Conservation (phyloP, 2,797 vertebrate genomes). For the Babyrousa celebensis region DNA sequence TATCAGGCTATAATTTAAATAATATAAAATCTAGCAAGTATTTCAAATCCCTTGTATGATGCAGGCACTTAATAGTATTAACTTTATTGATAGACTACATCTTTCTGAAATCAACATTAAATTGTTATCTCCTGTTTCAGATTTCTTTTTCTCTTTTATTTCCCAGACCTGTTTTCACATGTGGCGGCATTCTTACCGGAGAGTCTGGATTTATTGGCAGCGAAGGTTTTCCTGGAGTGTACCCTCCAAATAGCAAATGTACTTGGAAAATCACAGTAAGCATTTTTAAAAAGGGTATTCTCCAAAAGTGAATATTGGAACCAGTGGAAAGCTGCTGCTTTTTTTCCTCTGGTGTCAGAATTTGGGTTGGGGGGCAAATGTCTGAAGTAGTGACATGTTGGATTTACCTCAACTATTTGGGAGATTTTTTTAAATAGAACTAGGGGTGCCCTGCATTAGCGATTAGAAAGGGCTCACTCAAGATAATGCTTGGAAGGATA, state of each 20-base stretch:
- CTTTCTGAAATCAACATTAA: background rate
- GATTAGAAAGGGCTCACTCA: constrained; percentile 24
- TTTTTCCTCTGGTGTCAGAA: constrained; percentile 47
- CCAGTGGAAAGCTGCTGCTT: constrained; percentile 36
- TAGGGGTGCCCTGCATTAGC: constrained; percentile 29
- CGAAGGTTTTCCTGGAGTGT: constrained; percentile 99
- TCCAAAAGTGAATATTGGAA: constrained; percentile 79
- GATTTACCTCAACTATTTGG: constrained; percentile 69
- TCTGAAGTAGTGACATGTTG: constrained; percentile 70
- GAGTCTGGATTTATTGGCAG: constrained; percentile 98
- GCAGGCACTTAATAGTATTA: background rate
- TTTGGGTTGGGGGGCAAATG: constrained; percentile 46
- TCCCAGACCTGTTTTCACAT: constrained; percentile 95
- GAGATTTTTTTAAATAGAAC: constrained; percentile 67
- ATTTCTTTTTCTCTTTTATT: constrained; percentile 38
- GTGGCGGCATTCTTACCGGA: constrained; percentile 97
- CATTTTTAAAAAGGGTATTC: constrained; percentile 79
- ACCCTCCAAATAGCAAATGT: constrained; percentile 99
- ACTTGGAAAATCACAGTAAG: constrained; percentile 99
- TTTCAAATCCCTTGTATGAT: constrained; percentile 12
- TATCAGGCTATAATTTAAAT: constrained; percentile 25
- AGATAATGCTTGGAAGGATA: constrained; percentile 51
- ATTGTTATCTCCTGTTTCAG: constrained; percentile 27
- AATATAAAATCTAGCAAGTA: constrained; percentile 32
- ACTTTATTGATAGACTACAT: background rate